A percentile compares a stretch with the other conserved stretches of the same genome.
phyloP scores from a whole-genome alignment of 2,888 invertebrate genomes.

The Drosophila lutescens region DNA sequence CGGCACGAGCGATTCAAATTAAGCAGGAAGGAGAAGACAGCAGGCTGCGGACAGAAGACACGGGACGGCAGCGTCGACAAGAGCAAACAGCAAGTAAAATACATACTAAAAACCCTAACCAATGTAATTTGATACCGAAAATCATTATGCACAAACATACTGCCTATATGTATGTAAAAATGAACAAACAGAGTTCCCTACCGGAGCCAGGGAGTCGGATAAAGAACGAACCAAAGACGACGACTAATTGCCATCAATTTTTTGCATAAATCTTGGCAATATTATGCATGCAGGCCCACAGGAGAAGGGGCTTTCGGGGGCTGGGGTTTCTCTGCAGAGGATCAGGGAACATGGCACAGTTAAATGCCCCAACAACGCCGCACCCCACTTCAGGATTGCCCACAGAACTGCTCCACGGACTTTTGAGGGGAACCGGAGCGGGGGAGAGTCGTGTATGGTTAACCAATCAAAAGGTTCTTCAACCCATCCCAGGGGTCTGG shows the following conservation, averaged over 20 bases:
- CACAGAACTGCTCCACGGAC: constrained; percentile 51
- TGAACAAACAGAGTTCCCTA: constrained; percentile 19
- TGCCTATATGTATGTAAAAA: not conserved
- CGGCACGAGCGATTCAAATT: constrained; percentile 78
- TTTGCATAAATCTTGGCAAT: constrained; percentile 79
- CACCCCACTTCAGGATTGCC: constrained; percentile 79
- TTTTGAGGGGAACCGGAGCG: not conserved
- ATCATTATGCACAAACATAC: constrained; percentile 72
- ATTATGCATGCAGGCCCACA: constrained; percentile 73
- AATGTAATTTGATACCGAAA: constrained; percentile 80
- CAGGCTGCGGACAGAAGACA: constrained; percentile 52
- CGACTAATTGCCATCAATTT: constrained; percentile 80
- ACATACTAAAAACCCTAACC: constrained; percentile 75
- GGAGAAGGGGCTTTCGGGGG: not conserved
- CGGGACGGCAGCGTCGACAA: constrained; percentile 37
- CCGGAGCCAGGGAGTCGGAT: constrained; percentile 30
- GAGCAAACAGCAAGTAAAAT: constrained; percentile 69
- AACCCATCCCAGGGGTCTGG: constrained; percentile 57
- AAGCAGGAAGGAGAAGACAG: constrained; percentile 61
- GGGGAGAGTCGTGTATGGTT: constrained; percentile 63
- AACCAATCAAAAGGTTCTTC: constrained; percentile 81
- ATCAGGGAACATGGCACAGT: constrained; percentile 68
- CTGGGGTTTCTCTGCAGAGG: constrained; percentile 6
- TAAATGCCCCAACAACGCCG: constrained; percentile 55
- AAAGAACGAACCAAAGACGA: constrained; percentile 47